Conservation (phyloP, 30 jellyfish, hydroid and myxozoan genomes). For the Thelohanellus kitauei region DNA sequence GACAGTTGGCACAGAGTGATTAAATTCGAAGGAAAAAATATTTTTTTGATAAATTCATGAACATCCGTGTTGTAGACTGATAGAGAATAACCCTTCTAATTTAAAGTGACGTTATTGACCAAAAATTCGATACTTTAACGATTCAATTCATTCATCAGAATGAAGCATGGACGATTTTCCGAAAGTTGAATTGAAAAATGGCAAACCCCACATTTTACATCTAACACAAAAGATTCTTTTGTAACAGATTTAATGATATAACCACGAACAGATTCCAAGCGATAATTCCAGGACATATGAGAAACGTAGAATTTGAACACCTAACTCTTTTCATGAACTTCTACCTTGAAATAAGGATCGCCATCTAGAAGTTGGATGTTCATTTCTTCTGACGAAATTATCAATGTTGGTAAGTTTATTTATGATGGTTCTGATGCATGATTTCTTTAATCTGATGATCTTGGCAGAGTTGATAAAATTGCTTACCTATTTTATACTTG, state of each 20-base stretch:
- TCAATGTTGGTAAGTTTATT: slow-evolving; percentile 37
- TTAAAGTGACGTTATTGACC: slow-evolving; percentile 13
- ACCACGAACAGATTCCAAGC: slow-evolving; percentile 49
- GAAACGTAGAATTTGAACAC: slow-evolving; percentile 48
- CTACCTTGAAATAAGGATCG: slow-evolving; percentile 21
- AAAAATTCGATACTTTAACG: slow-evolving; percentile 21
- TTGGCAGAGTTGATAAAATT: slow-evolving; percentile 33
- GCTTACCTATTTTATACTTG: too few species aligned
- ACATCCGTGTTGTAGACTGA: slow-evolving; percentile 33
- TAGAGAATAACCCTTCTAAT: slow-evolving; percentile 15
- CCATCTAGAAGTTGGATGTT: slow-evolving; percentile 75
- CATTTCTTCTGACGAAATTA: slow-evolving; percentile 33
- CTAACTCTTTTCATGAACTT: slow-evolving; percentile 48
- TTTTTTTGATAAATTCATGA: slow-evolving; percentile 25
- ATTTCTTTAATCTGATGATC: slow-evolving; percentile 36
- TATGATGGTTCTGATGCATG: slow-evolving; percentile 46
- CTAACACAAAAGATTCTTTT: slow-evolving; percentile 29
- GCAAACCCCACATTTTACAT: slow-evolving; percentile 90
- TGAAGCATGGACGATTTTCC: slow-evolving; percentile 28
- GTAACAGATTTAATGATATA: slow-evolving; percentile 16
- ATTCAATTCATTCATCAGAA: slow-evolving; percentile 47
- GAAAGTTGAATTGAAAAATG: slow-evolving; percentile 79
- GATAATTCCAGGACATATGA: slow-evolving; percentile 65
- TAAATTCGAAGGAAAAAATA: too few species aligned
- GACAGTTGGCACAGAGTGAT: too few species aligned